phyloP scores from a whole-genome alignment of 2,797 vertebrate genomes.

The Syndactyla subalaris region DNA sequence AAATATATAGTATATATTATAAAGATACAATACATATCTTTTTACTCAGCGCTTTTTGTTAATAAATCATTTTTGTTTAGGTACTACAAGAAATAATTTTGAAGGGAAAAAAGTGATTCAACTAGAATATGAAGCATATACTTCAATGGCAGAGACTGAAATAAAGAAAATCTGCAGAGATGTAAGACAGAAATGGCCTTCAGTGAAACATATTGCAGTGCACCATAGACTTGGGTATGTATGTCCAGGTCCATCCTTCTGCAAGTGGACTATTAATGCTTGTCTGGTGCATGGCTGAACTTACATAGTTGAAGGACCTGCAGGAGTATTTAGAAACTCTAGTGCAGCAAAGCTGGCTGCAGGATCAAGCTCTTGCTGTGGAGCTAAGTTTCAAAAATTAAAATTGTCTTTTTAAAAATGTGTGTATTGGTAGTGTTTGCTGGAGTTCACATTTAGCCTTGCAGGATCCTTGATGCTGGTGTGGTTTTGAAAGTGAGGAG shows the following conservation, averaged over 20 bases:
- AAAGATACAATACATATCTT: neutral
- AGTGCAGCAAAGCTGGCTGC: neutral
- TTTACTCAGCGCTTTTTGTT: neutral
- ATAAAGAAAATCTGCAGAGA: slow-evolving; percentile 86
- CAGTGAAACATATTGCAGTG: slow-evolving; percentile 84
- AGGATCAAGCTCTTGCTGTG: neutral
- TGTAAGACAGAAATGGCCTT: slow-evolving; percentile 85
- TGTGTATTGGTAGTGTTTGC: neutral
- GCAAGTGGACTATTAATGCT: neutral
- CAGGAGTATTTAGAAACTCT: neutral
- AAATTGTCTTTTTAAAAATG: neutral
- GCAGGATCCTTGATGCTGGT: neutral
- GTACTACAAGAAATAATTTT: slow-evolving; percentile 88
- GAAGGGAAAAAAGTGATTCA: slow-evolving; percentile 85
- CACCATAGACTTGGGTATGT: slow-evolving; percentile 91
- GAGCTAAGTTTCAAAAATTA: neutral
- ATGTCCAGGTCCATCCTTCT: neutral
- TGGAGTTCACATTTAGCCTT: neutral
- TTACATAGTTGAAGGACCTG: neutral
- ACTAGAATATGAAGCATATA: slow-evolving; percentile 92
- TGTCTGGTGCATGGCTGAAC: neutral
- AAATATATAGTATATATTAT: neutral
- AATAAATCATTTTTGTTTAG: slow-evolving; percentile 70
- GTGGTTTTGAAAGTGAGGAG: neutral
- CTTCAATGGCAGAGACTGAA: slow-evolving; percentile 88